Base-by-base conservation (phyloP, 2,797 vertebrate species). In the Margarornis squamiger region DNA sequence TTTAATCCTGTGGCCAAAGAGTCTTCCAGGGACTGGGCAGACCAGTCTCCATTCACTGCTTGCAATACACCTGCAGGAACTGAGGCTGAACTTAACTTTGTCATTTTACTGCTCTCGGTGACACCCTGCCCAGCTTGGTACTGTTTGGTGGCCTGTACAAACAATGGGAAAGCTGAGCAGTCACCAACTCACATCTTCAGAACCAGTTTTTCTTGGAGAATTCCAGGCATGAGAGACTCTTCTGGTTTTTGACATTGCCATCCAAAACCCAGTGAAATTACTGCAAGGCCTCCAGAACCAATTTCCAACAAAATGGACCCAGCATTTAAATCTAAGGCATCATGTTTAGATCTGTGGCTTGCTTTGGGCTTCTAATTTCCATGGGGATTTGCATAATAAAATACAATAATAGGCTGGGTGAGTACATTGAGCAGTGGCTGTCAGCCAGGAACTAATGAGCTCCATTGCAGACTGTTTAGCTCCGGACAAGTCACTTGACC, bases 281-380 rank as follows among this genome's bases (percentile, higher is more conserved):
- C 58, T 74, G 36, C 14, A 68, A 90, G 14, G 30, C 14, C 55
- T 66, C 54, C 29, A 7, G 54, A 95, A 90, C 30, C 2, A 6
- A 84, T 92, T 82, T 65, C n/a, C 80, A 65, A 86, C 34, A 54
- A 88, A 86, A 88, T 67, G 39, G 80, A 91, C 63, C 26, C 4
- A 7, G 36, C 26, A 71, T 87, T 89, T 61, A 89, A 72, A 93
- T 80, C 30, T 76, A 76, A 83, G 52, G 30, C 55, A 88, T 63
- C 52, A 29, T 18, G 88, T 91, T 92, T 79, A 91, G 67, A 91
- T 80, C 72, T 77, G 51, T 52, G 55, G 71, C 58, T 92, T 93
- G 86, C 88, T 96, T 93, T 94, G 86, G 84, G 72, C 86, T 96
- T 96, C 88, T 88, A 46, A 94, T 94, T 96, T 95, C 88, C 94